Evolutionary conservation across 2,888 invertebrate genomes (phyloP).

Genomic region (Ctena decussata): DNA sequence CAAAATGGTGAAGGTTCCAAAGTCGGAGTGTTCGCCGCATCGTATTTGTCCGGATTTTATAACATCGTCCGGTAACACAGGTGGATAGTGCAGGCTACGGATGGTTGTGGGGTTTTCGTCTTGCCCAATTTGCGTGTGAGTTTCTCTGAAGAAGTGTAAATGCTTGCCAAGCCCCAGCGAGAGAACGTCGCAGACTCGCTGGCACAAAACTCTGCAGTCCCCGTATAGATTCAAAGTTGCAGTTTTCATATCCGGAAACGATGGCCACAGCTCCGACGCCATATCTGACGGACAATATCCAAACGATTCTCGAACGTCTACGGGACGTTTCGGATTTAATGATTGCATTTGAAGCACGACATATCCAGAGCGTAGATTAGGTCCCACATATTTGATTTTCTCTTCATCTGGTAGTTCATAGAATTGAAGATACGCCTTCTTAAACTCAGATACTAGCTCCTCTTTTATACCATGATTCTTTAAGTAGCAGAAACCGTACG

Average conservation of each 20-base stretch:
- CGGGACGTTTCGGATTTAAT: slow-evolving; percentile 53
- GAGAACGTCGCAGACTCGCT: slow-evolving; percentile 33
- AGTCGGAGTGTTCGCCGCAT: slow-evolving; percentile 75
- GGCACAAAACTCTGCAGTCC: slow-evolving; percentile 21
- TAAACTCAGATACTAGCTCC: slow-evolving; percentile 18
- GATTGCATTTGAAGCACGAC: slow-evolving; percentile 41
- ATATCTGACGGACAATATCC: slow-evolving; percentile 36
- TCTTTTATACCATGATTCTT: slow-evolving; percentile 62
- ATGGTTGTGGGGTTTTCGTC: slow-evolving; percentile 24
- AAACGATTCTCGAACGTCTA: slow-evolving; percentile 60
- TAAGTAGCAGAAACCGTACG: slow-evolving; percentile 63
- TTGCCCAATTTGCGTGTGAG: slow-evolving; percentile 26
- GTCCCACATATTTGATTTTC: slow-evolving; percentile 44
- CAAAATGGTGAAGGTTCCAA: slow-evolving; percentile 69
- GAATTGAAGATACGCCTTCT: slow-evolving; percentile 36
- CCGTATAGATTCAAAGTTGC: slow-evolving; percentile 11
- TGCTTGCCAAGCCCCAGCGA: slow-evolving; percentile 33
- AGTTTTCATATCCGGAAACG: slow-evolving; percentile 27
- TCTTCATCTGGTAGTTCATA: slow-evolving; percentile 53
- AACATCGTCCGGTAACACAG: slow-evolving; percentile 18
- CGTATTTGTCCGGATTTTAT: slow-evolving; percentile 70
- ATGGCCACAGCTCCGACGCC: slow-evolving; percentile 23
- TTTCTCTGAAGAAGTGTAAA: slow-evolving; percentile 14
- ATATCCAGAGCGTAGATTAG: slow-evolving; percentile 46
- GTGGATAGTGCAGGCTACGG: slow-evolving; percentile 37